These are phyloP conservation scores for Gobio occitaniae DNA, from an alignment of 2,797 vertebrate genomes.

Conservation along the genomic window DNA sequence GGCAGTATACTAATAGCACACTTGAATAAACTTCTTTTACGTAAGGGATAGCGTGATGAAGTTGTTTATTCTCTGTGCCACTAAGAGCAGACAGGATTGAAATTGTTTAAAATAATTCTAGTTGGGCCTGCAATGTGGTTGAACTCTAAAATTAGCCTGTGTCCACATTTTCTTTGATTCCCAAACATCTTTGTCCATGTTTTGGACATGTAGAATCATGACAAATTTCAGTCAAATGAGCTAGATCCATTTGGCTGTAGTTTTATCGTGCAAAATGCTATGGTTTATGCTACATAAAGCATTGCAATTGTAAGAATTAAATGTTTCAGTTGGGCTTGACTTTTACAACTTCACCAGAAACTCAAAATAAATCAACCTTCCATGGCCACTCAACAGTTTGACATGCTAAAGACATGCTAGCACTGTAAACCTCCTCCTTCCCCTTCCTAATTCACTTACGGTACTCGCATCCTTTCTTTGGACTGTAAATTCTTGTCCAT, in stretches of 20 bases:
- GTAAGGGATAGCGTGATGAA: conserved; percentile 30
- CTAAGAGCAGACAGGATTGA: conserved; percentile 46
- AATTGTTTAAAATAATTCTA: conserved; percentile 46
- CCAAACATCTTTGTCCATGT: not conserved
- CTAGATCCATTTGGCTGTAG: not conserved
- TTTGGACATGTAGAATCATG: not conserved
- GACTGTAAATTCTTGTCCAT: conserved; percentile 39
- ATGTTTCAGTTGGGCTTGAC: conserved; percentile 10
- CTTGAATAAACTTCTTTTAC: too few relatives aligned
- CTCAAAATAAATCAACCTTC: not conserved
- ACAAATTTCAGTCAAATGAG: not conserved
- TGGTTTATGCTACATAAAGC: not conserved
- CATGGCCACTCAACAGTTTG: not conserved
- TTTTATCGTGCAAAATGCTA: not conserved
- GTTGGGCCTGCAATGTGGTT: conserved; percentile 47
- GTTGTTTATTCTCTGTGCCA: conserved; percentile 51
- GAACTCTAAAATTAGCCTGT: conserved; percentile 50
- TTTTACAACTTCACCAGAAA: conserved; percentile 8
- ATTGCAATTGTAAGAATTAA: not conserved
- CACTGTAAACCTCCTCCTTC: conserved; percentile 17
- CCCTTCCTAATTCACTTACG: not conserved
- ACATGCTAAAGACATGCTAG: conserved; percentile 20
- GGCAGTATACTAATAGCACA: too few relatives aligned
- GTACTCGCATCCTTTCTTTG: conserved; percentile 6
- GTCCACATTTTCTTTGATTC: conserved; percentile 42